Conservation (phyloP, 2,113 vertebrate species). For the Rousettus leschenaultii region DNA sequence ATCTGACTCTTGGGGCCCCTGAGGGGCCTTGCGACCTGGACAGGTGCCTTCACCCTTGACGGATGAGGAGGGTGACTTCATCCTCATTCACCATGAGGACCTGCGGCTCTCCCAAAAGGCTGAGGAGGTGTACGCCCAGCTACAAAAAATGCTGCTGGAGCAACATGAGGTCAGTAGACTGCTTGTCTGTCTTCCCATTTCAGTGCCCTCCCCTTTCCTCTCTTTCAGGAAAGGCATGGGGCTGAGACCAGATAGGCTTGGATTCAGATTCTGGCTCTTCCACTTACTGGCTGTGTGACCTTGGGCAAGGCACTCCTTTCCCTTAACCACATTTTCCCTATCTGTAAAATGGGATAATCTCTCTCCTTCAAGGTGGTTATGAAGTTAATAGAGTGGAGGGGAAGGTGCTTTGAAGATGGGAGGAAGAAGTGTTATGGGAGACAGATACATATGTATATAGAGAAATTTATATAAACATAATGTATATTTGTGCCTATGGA, state of each 20-base stretch:
- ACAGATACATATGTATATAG: not conserved
- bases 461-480: not conserved
- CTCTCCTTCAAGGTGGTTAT: not conserved
- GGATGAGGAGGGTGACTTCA: conserved; percentile 93
- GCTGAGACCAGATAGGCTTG: not conserved
- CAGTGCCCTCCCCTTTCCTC: not conserved
- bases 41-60: conserved; percentile 93
- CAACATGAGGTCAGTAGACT: conserved; percentile 87
- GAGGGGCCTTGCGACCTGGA: conserved; percentile 65
- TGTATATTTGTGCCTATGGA: not conserved
- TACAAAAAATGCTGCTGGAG: conserved; percentile 91
- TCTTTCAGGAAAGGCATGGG: not conserved
- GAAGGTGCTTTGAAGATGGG: not conserved
- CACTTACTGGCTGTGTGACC: not conserved
- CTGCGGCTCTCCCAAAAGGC: conserved; percentile 90
- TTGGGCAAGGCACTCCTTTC: not conserved
- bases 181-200: not conserved
- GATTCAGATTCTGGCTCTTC: not conserved
- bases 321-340: not conserved
- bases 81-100: conserved; percentile 93
- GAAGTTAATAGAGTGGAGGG: not conserved
- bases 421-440: not conserved
- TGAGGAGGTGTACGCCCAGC: conserved; percentile 90
- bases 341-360: not conserved
- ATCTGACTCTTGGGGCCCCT: conserved; percentile 60